Conservation (phyloP, 2,888 invertebrate species). For the Eilema griseolum region DNA sequence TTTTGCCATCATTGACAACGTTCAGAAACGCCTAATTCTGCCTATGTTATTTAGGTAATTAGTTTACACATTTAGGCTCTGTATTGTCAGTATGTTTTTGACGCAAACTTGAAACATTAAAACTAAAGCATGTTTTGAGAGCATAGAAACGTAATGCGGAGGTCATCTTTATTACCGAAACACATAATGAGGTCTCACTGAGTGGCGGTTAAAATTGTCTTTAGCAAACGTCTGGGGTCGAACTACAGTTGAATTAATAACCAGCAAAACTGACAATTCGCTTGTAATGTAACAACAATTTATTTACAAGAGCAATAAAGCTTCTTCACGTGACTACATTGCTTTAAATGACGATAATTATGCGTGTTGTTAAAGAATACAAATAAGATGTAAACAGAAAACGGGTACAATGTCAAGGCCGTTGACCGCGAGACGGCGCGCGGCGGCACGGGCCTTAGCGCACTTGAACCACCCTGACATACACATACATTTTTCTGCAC, state of each 20-base stretch:
- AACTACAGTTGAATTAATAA: constrained; percentile 46
- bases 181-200: constrained; percentile 21
- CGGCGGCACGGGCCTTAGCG: constrained; percentile 35
- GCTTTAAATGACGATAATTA: constrained; percentile 63
- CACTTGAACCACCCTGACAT: constrained; percentile 39
- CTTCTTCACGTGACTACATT: constrained; percentile 58
- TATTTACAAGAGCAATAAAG: constrained; percentile 56
- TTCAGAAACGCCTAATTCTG: constrained; percentile 3
- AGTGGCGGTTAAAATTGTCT: constrained; percentile 35
- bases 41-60: constrained; percentile 12
- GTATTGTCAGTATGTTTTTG: constrained; percentile 7
- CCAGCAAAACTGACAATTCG: constrained; percentile 40
- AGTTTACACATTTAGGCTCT: constrained; percentile 11
- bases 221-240: constrained; percentile 40
- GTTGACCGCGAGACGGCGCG: constrained; percentile 69
- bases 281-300: constrained; percentile 32
- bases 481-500: constrained; percentile 43
- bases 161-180: constrained; percentile 36
- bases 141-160: constrained; percentile 23
- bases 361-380: constrained; percentile 61
- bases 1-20: constrained; percentile 5
- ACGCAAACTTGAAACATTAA: constrained; percentile 18
- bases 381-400: constrained; percentile 68
- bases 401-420: constrained; percentile 80
- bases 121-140: constrained; percentile 16